phyloP scores from a whole-genome alignment of 2,888 invertebrate species.

The Zonitis immaculata region DNA sequence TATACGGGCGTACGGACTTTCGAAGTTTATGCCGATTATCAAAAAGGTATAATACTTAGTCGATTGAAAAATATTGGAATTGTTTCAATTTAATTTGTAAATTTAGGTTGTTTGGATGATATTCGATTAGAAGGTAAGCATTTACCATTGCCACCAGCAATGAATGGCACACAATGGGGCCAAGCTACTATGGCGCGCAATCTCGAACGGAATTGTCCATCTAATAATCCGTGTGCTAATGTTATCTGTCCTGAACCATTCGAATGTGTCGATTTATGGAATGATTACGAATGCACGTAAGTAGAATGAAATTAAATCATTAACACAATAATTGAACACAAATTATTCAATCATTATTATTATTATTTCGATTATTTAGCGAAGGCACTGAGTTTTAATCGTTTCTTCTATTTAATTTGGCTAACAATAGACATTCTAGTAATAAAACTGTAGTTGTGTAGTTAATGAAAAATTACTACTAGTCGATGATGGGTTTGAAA shows the following conservation, averaged over 20 bases:
- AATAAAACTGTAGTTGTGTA: too few relatives aligned
- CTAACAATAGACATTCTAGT: too few relatives aligned
- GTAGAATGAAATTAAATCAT: slow-evolving; percentile 45
- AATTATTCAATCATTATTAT: neutral
- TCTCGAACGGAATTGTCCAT: slow-evolving; percentile 87
- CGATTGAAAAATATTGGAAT: too few relatives aligned
- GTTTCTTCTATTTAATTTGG: too few relatives aligned
- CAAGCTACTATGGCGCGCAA: slow-evolving; percentile 93
- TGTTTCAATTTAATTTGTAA: too few relatives aligned
- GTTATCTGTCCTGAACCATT: slow-evolving; percentile 91
- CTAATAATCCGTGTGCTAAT: slow-evolving; percentile 91
- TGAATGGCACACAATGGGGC: slow-evolving; percentile 95
- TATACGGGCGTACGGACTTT: slow-evolving; percentile 91
- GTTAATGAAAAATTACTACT: too few relatives aligned
- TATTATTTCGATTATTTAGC: slow-evolving; percentile 35
- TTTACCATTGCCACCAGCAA: slow-evolving; percentile 87
- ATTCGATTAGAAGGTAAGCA: slow-evolving; percentile 91
- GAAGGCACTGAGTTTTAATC: slow-evolving; percentile 42
- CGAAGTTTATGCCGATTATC: slow-evolving; percentile 91
- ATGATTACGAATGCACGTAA: slow-evolving; percentile 98
- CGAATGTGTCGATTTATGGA: slow-evolving; percentile 96
- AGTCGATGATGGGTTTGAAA: too few relatives aligned
- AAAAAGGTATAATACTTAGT: slow-evolving; percentile 65
- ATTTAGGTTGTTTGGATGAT: slow-evolving; percentile 72
- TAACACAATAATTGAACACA: neutral